Conservation (phyloP, 30 jellyfish, hydroid and myxozoan species). For the Hydra vulgaris region DNA sequence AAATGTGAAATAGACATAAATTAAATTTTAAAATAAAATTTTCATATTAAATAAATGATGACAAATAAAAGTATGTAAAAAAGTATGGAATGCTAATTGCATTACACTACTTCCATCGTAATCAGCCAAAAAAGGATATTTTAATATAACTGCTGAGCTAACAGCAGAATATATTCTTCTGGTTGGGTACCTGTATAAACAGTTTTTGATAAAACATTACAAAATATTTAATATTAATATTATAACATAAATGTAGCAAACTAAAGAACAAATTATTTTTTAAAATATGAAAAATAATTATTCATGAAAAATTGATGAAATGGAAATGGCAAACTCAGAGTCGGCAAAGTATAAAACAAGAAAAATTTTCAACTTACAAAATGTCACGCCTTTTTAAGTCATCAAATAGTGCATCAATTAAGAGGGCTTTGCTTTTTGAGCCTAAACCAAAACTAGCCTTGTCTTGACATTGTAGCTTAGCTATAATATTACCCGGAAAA, state of each 20-base stretch:
- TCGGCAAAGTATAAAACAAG: background rate
- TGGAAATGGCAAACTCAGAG: background rate
- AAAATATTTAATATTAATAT: too few relatives aligned
- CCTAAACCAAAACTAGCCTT: background rate
- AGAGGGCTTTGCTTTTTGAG: background rate
- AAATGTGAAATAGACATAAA: too few relatives aligned
- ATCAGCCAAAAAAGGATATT: background rate
- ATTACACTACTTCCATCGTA: background rate
- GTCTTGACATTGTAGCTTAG: background rate
- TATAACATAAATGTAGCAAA: background rate
- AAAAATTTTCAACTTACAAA: background rate
- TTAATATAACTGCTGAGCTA: background rate
- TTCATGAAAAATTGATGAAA: background rate
- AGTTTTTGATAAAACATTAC: background rate
- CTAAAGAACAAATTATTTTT: too few relatives aligned
- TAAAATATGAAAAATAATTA: too few relatives aligned
- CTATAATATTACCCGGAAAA: background rate
- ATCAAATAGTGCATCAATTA: background rate
- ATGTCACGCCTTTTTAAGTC: background rate
- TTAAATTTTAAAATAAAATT: too few relatives aligned
- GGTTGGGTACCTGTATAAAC: background rate
- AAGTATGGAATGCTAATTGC: too few relatives aligned
- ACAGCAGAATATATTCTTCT: background rate
- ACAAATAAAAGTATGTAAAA: too few relatives aligned
- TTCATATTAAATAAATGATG: too few relatives aligned